These are phyloP conservation scores for Lethenteron reissneri DNA, from an alignment of 2,113 vertebrate species.

Conservation along the genomic window DNA sequence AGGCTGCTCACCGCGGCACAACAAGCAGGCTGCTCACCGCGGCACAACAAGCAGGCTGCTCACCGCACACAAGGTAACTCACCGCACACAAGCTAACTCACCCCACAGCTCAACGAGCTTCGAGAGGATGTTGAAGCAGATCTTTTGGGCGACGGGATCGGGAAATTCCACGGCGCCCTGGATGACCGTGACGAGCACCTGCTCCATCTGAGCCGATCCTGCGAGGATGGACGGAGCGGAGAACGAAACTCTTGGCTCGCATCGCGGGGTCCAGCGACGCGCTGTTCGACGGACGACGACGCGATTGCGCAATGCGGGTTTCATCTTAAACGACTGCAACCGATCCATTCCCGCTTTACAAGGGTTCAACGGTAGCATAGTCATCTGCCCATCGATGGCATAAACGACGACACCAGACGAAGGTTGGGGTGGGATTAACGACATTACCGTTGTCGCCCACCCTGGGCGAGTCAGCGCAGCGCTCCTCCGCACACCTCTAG, in stretches of 20 bases:
- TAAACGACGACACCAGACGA: too few relatives aligned
- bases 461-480: too few relatives aligned
- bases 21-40: background rate
- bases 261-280: too few relatives aligned
- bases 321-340: too few relatives aligned
- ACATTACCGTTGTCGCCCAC: too few relatives aligned
- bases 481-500: too few relatives aligned
- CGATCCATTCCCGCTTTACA: too few relatives aligned
- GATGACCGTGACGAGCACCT: slow-evolving; percentile 69
- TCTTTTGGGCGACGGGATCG: slow-evolving; percentile 86
- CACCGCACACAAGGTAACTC: slow-evolving; percentile 15
- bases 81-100: slow-evolving; percentile 48
- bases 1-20: background rate
- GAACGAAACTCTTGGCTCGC: background rate
- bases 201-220: slow-evolving; percentile 74
- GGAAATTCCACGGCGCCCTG: slow-evolving; percentile 91
- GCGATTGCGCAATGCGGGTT: too few relatives aligned
- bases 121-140: slow-evolving; percentile 82
- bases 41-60: background rate
- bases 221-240: background rate
- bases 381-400: too few relatives aligned
- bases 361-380: too few relatives aligned
- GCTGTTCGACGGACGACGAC: too few relatives aligned
- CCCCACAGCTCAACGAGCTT: slow-evolving; percentile 79
- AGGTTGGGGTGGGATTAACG: too few relatives aligned